Conservation (phyloP, 92 coral and sea anemone species). For the Micromussa lordhowensis region DNA sequence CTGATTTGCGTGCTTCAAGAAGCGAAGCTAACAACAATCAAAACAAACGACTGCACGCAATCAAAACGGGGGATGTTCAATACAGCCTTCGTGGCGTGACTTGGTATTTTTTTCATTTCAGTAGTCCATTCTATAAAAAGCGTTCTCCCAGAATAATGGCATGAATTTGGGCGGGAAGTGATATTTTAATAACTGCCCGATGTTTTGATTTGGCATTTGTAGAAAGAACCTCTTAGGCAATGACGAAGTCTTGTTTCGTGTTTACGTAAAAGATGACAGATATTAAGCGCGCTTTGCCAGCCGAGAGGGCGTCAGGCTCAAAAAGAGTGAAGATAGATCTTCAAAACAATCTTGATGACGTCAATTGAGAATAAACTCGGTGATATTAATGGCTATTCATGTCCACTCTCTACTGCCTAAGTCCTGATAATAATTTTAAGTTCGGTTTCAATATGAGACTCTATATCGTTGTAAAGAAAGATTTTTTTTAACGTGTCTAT, state of each 20-base stretch:
- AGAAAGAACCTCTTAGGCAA: slow-evolving; percentile 12
- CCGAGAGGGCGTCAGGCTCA: slow-evolving; percentile 26
- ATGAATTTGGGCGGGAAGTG: slow-evolving; percentile 4
- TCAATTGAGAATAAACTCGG: slow-evolving; percentile 24
- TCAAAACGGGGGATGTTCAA: slow-evolving; percentile 19
- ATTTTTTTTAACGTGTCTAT: slow-evolving; percentile 28
- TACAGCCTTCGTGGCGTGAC: slow-evolving; percentile 36
- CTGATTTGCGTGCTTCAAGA: slow-evolving; percentile 39
- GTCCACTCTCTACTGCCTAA: slow-evolving; percentile 5
- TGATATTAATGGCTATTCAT: slow-evolving; percentile 6
- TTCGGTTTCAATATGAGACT: slow-evolving; percentile 16
- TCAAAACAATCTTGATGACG: slow-evolving; percentile 22
- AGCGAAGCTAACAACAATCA: slow-evolving; percentile 43
- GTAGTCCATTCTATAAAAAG: slow-evolving; percentile 1
- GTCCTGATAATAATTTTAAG: slow-evolving; percentile 5
- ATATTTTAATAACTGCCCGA: not conserved
- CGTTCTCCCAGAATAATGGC: not conserved
- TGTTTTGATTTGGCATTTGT: not conserved
- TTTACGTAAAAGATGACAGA: slow-evolving; percentile 33
- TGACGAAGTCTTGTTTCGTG: slow-evolving; percentile 28
- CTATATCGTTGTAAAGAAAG: slow-evolving; percentile 31
- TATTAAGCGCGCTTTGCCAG: slow-evolving; percentile 24
- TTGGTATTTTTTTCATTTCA: slow-evolving; percentile 17
- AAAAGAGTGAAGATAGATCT: slow-evolving; percentile 3
- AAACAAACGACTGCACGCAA: slow-evolving; percentile 63